Percentiles rank a stretch among this genome's conserved stretches.
phyloP scores from a whole-genome alignment of 2,113 vertebrate genomes.

The Danionella cerebrum region DNA sequence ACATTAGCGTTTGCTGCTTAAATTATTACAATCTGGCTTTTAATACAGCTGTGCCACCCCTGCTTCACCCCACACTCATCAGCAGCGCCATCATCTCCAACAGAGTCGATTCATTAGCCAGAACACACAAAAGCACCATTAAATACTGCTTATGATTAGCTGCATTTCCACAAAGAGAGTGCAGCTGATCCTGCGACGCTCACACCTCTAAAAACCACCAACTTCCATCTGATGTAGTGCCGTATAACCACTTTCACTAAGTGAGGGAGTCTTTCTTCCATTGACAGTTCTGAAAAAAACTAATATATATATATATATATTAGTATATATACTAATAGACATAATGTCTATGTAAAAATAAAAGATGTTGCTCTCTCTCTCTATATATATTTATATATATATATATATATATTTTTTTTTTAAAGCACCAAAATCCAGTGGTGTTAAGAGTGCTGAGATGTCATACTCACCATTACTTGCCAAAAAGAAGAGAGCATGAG shows the following conservation, averaged over 20 bases:
- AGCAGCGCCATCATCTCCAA: conserved; percentile 30
- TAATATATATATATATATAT: too few relatives aligned
- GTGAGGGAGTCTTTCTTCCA: neutral
- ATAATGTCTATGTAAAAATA: too few relatives aligned
- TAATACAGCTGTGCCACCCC: conserved; percentile 42
- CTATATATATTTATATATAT: too few relatives aligned
- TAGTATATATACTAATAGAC: too few relatives aligned
- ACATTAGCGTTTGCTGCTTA: conserved; percentile 70
- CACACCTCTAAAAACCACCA: neutral
- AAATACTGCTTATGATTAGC: conserved; percentile 43
- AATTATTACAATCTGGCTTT: conserved; percentile 78
- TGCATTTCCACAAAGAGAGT: conserved; percentile 45
- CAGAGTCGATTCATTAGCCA: conserved; percentile 37
- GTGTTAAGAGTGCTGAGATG: too few relatives aligned
- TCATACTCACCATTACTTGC: too few relatives aligned
- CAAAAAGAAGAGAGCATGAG: too few relatives aligned
- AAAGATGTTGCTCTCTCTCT: too few relatives aligned
- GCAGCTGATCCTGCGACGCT: conserved; percentile 27
- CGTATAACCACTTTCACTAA: neutral
- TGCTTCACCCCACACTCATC: neutral
- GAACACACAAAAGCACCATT: conserved; percentile 30
- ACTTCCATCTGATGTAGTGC: neutral
- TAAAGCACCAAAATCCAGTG: too few relatives aligned
- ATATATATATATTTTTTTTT: too few relatives aligned
- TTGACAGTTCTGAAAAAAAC: too few relatives aligned